Evolutionary conservation across 1,140 invertebrate genomes (phyloP), one percentile per base, ranked within the genome.

Genomic region (Platorchestia sp.): DNA sequence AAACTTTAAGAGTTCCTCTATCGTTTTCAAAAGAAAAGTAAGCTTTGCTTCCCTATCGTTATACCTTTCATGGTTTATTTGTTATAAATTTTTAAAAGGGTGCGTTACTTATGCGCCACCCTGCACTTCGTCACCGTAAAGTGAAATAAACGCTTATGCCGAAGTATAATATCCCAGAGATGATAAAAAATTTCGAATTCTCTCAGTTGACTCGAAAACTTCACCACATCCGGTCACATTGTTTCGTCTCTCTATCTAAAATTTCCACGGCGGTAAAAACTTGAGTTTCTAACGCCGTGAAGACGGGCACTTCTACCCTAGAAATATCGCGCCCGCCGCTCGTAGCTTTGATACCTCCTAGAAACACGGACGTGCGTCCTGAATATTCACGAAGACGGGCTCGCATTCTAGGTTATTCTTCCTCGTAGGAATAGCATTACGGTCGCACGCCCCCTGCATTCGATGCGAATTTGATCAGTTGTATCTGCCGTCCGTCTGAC

Each of bases 391-490:
- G 59, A 75, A 6, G 47, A 19, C 59, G n/a, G n/a, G n/a, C n/a
- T n/a, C n/a, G 59, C 59, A 75, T 75, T 75, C 59, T 75, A 36
- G 59, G 59, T 75, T 75, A 75, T 27, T 3, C 14, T 10, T 75
- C 59, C 47, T 75, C 59, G 59, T 75, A 75, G 14, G 59, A 75
- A 75, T 75, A 75, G 59, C 59, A 75, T 75, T 75, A 75, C 59
- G 10, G 59, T 1, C 41, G 36, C 86, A 41, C 40, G 41, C 86
- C 87, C 87, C 87, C 36, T 89, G 87, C 36, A 89, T 89, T 89
- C 27, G 41, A 89, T 36, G 87, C 87, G 87, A 89, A 89, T 93
- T 93, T 93, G 43, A 93, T 93, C 91, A n/a, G 41, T 93, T 93
- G 91, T 93, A 93, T 93, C 91, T 45, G 43, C 22, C 7, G 45